Evolutionary conservation across 2,797 vertebrate genomes (phyloP).

Genomic region (Anguilla marmorata): DNA sequence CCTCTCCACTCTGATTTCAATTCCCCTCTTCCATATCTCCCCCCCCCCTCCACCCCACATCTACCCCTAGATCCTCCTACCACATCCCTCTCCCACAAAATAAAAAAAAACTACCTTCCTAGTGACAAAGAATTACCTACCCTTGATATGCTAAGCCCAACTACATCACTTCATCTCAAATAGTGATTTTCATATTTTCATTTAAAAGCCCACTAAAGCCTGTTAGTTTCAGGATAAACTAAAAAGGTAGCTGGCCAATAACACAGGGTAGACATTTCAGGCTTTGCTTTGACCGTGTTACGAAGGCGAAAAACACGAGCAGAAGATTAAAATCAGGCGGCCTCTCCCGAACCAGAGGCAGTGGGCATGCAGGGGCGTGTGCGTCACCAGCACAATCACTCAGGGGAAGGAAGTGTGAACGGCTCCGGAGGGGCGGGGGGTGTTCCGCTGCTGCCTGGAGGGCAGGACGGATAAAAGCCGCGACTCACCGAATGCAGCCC

Average conservation of each 20-base stretch:
- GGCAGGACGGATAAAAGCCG: not conserved
- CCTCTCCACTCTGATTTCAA: not conserved
- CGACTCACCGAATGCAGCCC: conserved; percentile 1
- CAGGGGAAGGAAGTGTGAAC: conserved; percentile 15
- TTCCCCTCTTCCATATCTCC: too few relatives aligned
- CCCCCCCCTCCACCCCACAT: not conserved
- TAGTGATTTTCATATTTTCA: not conserved
- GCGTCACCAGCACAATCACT: not conserved
- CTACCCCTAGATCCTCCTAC: too few relatives aligned
- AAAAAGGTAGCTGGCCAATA: not conserved
- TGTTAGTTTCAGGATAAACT: not conserved
- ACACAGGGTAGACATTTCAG: not conserved
- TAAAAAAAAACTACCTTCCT: too few relatives aligned
- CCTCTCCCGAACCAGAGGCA: not conserved
- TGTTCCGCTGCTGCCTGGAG: not conserved
- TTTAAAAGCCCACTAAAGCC: not conserved
- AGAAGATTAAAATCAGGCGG: not conserved
- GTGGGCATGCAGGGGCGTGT: not conserved
- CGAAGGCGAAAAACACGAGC: not conserved
- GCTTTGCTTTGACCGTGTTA: not conserved
- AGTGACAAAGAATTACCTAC: not conserved
- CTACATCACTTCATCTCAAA: not conserved
- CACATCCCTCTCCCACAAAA: too few relatives aligned
- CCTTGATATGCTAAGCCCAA: not conserved
- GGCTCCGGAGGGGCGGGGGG: not conserved